A percentile compares a stretch with the other conserved stretches of the same genome.
These are phyloP conservation scores for Palythoa caribaeorum DNA, from an alignment of 92 coral and sea anemone species.

Conservation along the genomic window DNA sequence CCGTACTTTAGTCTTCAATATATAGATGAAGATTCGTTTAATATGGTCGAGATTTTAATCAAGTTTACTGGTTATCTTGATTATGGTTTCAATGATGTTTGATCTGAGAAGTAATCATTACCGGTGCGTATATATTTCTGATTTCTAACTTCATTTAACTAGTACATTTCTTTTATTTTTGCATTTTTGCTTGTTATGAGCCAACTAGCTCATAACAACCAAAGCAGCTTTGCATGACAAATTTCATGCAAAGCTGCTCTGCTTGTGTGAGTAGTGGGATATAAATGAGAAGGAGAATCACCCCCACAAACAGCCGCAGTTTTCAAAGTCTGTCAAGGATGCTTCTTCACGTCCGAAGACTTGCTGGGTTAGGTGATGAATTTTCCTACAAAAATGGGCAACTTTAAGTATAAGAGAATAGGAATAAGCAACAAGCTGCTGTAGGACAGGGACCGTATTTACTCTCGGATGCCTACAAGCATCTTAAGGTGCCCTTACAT, in stretches of 20 bases:
- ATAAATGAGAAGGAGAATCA: too few species aligned
- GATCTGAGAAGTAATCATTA: too few species aligned
- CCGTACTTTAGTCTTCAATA: too few species aligned
- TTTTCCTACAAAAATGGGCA: constrained; percentile 59
- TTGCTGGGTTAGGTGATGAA: constrained; percentile 47
- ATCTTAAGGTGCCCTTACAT: constrained; percentile 42
- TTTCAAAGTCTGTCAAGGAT: constrained; percentile 27
- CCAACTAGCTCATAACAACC: too few species aligned
- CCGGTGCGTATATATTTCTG: too few species aligned
- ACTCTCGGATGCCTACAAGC: constrained; percentile 22
- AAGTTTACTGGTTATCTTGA: too few species aligned
- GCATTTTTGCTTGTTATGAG: background rate
- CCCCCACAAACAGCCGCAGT: background rate
- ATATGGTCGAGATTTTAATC: too few species aligned
- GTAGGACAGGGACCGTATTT: constrained; percentile 48
- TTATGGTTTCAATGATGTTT: too few species aligned
- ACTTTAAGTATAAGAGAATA: constrained; percentile 38
- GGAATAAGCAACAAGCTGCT: constrained; percentile 43
- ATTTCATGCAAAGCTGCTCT: too few species aligned
- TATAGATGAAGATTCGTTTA: too few species aligned
- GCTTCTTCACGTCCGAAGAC: constrained; percentile 41
- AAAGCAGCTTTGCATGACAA: too few species aligned
- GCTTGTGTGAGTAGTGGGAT: too few species aligned
- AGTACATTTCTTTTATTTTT: background rate
- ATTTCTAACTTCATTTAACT: background rate